phyloP scores from a whole-genome alignment of 2,113 vertebrate genomes.

The Baryphthengus martii region DNA sequence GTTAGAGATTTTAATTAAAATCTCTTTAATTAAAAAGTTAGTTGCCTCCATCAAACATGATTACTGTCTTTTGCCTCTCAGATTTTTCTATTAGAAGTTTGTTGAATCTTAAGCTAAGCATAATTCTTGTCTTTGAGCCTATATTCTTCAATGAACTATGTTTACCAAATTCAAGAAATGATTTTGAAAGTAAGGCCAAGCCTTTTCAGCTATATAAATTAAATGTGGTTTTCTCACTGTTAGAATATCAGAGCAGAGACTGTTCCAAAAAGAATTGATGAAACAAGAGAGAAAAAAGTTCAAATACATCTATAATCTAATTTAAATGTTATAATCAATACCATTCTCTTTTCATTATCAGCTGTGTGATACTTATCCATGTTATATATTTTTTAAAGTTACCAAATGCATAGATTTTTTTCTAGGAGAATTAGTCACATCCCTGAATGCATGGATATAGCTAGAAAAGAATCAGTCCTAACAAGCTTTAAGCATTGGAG shows the following conservation, averaged over 20 bases:
- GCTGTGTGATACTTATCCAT: not conserved
- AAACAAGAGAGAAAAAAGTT: not conserved
- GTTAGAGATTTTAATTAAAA: not conserved
- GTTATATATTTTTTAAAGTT: conserved; percentile 16
- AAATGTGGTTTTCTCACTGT: not conserved
- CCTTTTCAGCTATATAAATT: not conserved
- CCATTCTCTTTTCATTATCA: not conserved
- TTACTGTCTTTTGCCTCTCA: not conserved
- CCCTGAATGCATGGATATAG: not conserved
- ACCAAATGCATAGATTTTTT: not conserved
- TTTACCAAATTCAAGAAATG: not conserved
- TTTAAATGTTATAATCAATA: conserved; percentile 38
- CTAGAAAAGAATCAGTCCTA: conserved; percentile 20
- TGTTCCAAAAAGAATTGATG: not conserved
- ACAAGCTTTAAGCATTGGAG: not conserved
- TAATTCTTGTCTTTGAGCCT: not conserved
- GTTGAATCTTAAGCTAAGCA: not conserved
- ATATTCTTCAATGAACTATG: not conserved
- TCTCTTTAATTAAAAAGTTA: too few species aligned
- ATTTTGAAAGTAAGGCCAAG: not conserved
- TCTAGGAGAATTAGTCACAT: not conserved
- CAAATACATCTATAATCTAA: not conserved
- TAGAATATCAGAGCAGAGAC: not conserved
- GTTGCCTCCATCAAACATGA: not conserved
- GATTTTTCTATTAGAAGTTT: not conserved